phyloP scores from a whole-genome alignment of 2,888 invertebrate genomes.

The Platypus cylindrus region DNA sequence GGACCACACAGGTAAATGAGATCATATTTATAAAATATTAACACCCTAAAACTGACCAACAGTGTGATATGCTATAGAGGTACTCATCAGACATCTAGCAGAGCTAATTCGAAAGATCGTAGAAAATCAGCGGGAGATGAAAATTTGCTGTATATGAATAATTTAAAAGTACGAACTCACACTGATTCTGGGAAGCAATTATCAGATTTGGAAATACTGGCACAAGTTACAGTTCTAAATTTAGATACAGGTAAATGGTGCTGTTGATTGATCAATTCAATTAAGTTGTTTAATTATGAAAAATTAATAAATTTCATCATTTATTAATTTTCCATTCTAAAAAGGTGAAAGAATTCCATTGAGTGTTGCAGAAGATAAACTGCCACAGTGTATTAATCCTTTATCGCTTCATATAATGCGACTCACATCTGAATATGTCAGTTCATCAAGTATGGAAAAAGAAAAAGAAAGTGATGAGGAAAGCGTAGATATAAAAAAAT shows the following conservation, averaged over 20 bases:
- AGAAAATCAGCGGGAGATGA: slow-evolving; percentile 78
- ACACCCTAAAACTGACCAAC: not conserved
- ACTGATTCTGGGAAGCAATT: slow-evolving; percentile 79
- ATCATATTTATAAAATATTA: not conserved
- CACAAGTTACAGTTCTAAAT: slow-evolving; percentile 69
- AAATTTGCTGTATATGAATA: slow-evolving; percentile 53
- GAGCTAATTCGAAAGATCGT: slow-evolving; percentile 41
- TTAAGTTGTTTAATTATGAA: no score
- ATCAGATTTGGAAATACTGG: slow-evolving; percentile 84
- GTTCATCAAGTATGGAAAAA: slow-evolving; percentile 45
- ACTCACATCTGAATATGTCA: slow-evolving; percentile 81
- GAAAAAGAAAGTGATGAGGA: slow-evolving; percentile 53
- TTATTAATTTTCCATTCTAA: not conserved
- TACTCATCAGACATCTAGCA: slow-evolving; percentile 23
- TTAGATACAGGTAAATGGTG: slow-evolving; percentile 70
- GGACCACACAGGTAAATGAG: slow-evolving; percentile 30
- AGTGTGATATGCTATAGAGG: slow-evolving; percentile 20
- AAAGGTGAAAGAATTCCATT: slow-evolving; percentile 82
- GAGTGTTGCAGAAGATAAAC: slow-evolving; percentile 86
- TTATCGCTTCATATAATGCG: slow-evolving; percentile 90
- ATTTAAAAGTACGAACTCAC: slow-evolving; percentile 64
- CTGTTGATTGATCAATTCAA: slow-evolving; percentile 1
- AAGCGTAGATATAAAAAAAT: slow-evolving; percentile 50
- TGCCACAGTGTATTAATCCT: slow-evolving; percentile 86
- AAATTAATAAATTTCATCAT: no score